phyloP scores from a whole-genome alignment of 2,797 vertebrate genomes.

The Serranus cabrilla region DNA sequence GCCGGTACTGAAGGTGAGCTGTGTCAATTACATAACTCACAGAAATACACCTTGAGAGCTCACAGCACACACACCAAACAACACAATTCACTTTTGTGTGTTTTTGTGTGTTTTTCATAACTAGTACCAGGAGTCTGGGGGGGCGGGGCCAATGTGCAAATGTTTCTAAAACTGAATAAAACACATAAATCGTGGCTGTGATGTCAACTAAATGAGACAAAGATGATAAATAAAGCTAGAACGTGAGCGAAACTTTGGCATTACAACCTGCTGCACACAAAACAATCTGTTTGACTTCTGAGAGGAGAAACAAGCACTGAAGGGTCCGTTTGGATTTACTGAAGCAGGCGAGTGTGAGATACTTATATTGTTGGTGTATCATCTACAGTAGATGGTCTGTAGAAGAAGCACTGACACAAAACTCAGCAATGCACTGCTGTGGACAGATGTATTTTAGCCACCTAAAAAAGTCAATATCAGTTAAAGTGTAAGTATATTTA shows the following conservation, averaged over 20 bases:
- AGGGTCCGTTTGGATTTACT: no score
- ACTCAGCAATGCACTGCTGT: no score
- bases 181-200: constrained; percentile 20
- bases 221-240: constrained; percentile 66
- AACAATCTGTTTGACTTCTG: neutral
- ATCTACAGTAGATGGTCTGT: no score
- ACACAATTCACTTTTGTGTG: constrained; percentile 13
- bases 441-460: no score
- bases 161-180: constrained; percentile 16
- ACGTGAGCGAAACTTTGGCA: constrained; percentile 73
- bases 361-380: no score
- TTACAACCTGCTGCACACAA: constrained; percentile 40
- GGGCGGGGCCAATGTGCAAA: constrained; percentile 48
- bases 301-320: neutral
- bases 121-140: neutral
- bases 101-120: neutral
- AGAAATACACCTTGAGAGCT: constrained; percentile 37
- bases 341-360: no score
- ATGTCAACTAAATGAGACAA: constrained; percentile 19
- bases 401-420: no score
- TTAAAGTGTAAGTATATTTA: no score
- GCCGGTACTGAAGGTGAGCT: constrained; percentile 73
- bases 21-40: constrained; percentile 63
- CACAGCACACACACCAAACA: constrained; percentile 10
- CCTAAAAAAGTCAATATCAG: no score